Evolutionary conservation across 2,797 vertebrate genomes (phyloP).

Genomic region (Brachyalestes nurse): DNA sequence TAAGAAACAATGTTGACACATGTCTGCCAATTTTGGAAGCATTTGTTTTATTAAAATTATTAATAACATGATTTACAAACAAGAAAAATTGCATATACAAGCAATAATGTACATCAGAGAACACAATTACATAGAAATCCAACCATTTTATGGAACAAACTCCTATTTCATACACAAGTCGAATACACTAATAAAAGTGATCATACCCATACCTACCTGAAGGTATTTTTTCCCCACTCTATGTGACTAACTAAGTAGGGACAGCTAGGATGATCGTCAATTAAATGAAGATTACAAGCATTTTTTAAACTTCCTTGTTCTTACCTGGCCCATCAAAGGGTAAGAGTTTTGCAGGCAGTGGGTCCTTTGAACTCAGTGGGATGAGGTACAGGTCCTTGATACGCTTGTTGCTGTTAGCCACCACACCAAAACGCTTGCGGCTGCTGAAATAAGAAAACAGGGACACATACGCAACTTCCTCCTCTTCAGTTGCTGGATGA

Average conservation of each 20-base stretch:
- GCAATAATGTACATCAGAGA: slow-evolving; percentile 51
- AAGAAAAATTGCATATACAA: slow-evolving; percentile 40
- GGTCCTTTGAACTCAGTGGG: slow-evolving; percentile 93
- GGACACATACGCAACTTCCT: slow-evolving; percentile 97
- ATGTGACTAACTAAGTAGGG: not conserved
- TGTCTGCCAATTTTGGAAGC: slow-evolving; percentile 70
- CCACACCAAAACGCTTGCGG: slow-evolving; percentile 94
- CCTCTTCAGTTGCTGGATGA: slow-evolving; percentile 97
- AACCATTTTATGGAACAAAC: slow-evolving; percentile 65
- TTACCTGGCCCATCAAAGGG: slow-evolving; percentile 99
- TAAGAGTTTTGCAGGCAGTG: slow-evolving; percentile 94
- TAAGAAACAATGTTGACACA: slow-evolving; percentile 72
- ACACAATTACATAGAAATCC: slow-evolving; percentile 45
- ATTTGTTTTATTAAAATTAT: slow-evolving; percentile 75
- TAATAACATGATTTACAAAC: slow-evolving; percentile 70
- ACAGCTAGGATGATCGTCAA: not conserved
- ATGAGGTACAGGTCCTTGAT: slow-evolving; percentile 99
- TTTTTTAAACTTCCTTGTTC: slow-evolving; percentile 59
- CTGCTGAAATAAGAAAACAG: slow-evolving; percentile 99
- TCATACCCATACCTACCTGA: slow-evolving; percentile 23
- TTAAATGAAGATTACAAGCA: not conserved
- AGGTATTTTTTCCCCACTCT: not conserved
- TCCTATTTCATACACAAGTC: slow-evolving; percentile 60
- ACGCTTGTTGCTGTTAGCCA: slow-evolving; percentile 95
- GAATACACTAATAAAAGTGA: not conserved